Evolutionary conservation across 2,888 invertebrate genomes (phyloP), one percentile per base, ranked within the genome.

Genomic region (Andrena dorsata): DNA sequence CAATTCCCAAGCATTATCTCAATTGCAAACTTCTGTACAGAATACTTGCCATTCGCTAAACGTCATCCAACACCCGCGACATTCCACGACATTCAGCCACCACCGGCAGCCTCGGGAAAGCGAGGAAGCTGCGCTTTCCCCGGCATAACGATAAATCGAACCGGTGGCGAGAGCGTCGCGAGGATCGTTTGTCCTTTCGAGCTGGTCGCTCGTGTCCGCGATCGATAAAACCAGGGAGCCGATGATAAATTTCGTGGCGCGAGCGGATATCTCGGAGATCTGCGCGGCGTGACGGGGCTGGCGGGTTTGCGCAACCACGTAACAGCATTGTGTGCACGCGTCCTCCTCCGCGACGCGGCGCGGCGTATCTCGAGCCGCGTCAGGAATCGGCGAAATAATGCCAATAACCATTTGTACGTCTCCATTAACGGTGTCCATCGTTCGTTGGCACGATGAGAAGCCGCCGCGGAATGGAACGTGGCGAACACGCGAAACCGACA

Each of bases 211-310:
- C 35, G 74, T 30, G 71, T 74, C 23, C 51, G 49, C 64, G 78
- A 84, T 82, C 82, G 76, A 78, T 83, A 63, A 70, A 84, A 70
- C 28, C 65, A 47, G 65, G 53, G 41, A 80, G 75, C 65, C 76
- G 49, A 84, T 80, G 82, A 80, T 84, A 85, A 84, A 82, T 82
- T 85, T 84, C 75, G 80, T 49, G 69, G 75, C 56, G 51, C 69
- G 26, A 61, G 28, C 28, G 56, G 74, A 63, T 60, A 74, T 80
- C 80, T 77, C 35, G 56, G 76, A 4, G 72, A 75, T 83, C 75
- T 76, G 32, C 16, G 28, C 53, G 35, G 35, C 53, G 74, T 47
- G 74, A 72, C 74, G 63, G 56, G 23, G 51, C 32, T 47, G 51
- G 61, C 10, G 32, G 58, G 80, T 82, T 82, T 78, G 58, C 73